Evolutionary conservation across 2,113 vertebrate species (phyloP), one percentile per base, ranked within the genome.

Genomic region (Rousettus leschenaultii): DNA sequence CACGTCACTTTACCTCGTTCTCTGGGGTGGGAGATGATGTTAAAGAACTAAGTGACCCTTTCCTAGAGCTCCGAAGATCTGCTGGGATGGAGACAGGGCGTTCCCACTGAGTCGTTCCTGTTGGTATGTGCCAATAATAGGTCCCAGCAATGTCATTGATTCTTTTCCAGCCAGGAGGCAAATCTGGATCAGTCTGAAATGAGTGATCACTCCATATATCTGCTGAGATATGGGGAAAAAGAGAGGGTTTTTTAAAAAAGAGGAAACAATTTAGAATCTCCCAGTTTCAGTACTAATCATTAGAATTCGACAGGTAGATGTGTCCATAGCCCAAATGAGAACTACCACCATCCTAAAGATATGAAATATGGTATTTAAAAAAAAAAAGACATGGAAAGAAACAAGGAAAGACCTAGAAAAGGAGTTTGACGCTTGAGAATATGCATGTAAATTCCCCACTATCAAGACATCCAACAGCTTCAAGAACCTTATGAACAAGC

Each of bases 101-200:
- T 79, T 99, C 99, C 98, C 99, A 99, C 93, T 99, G 99, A 30
- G 99, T 99, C 15, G 99, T 99, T 95, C 99, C 99, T 9, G 99
- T 99, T 68, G 99, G 99, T 98, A 99, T 98, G 95, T 99, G 99
- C 99, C 99, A 99, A 78, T 99, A 99, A 97, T 99, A 99, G 97
- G 99, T 99, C 79, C 99, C 99, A 24, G 99, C 99, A 86, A 99
- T 96, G 87, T 99, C 99, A 30, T 88, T 99, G 98, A 99, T 98
- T 98, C 99, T 99, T 89, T 99, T 99, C 99, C 99, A 99, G 94
- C 99, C 99, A 12, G 99, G 99, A 11, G 99, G 99, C 92, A 99
- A 98, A 87, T 99, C 99, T 15, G 99, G 99, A 97, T 99, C 99
- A 1, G 99, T 99, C 97, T 99, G 99, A 98, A 99, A 99, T 1